Evolutionary conservation across 2,888 invertebrate species (phyloP).

Genomic region (Cephus sareptanus): DNA sequence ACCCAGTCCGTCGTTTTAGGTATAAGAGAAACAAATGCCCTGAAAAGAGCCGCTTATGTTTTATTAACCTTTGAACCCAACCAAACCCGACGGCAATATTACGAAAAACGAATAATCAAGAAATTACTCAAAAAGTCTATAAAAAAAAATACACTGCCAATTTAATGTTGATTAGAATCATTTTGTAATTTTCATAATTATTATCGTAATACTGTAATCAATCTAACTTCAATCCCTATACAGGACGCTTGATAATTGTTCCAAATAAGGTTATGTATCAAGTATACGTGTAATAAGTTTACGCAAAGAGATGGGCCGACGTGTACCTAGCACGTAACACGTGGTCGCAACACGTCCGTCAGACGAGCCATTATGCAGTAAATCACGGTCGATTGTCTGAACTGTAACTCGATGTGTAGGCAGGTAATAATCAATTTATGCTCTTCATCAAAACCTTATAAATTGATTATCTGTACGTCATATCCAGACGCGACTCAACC

Average conservation of each 20-base stretch:
- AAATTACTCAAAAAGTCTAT: too few relatives aligned
- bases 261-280: not conserved
- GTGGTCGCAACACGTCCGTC: conserved; percentile 35
- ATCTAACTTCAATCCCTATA: too few relatives aligned
- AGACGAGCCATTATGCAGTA: conserved; percentile 48
- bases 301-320: not conserved
- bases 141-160: too few relatives aligned
- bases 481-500: conserved; percentile 7
- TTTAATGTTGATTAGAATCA: not conserved
- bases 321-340: not conserved
- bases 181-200: not conserved
- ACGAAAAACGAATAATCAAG: too few relatives aligned
- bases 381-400: conserved; percentile 49
- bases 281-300: not conserved
- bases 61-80: not conserved
- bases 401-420: conserved; percentile 39
- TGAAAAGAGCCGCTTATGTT: not conserved
- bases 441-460: conserved; percentile 43
- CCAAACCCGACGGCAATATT: not conserved
- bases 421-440: conserved; percentile 52
- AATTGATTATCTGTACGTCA: conserved; percentile 47
- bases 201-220: too few relatives aligned
- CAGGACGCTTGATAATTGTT: not conserved
- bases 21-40: not conserved
- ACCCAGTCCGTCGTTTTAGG: conserved; percentile 16